Conservation (phyloP, 2,888 invertebrate species). For the Sinopyrophorus schimmeli region DNA sequence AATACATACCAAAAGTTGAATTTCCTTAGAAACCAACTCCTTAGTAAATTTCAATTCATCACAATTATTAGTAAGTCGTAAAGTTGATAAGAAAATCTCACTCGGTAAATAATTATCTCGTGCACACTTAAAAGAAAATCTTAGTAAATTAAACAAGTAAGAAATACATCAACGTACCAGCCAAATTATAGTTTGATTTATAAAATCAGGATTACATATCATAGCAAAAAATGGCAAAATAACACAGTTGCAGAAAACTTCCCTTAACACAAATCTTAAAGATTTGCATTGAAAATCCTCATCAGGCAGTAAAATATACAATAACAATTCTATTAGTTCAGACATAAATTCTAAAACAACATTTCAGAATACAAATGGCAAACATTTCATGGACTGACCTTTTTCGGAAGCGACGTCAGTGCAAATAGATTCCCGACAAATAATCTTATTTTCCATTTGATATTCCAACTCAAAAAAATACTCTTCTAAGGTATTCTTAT, state of each 20-base stretch:
- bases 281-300: constrained; percentile 85
- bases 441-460: constrained; percentile 77
- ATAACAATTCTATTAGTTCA: constrained; percentile 79
- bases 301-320: constrained; percentile 81
- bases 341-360: constrained; percentile 70
- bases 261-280: constrained; percentile 74
- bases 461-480: constrained; percentile 89
- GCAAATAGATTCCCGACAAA: constrained; percentile 81
- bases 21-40: constrained; percentile 79
- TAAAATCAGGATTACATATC: constrained; percentile 86
- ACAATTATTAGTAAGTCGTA: constrained; percentile 76
- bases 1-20: constrained; percentile 68
- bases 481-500: constrained; percentile 63
- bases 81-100: constrained; percentile 82
- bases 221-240: constrained; percentile 66
- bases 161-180: constrained; percentile 65
- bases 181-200: constrained; percentile 87
- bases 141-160: not conserved
- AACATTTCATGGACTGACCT: constrained; percentile 52
- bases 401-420: constrained; percentile 68
- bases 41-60: constrained; percentile 83
- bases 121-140: constrained; percentile 66
- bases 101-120: constrained; percentile 74
- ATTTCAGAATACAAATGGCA: not conserved
- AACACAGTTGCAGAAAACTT: constrained; percentile 55